Base-by-base conservation (phyloP, 2,888 invertebrate genomes). In the Xestoiulus laeticollis region DNA sequence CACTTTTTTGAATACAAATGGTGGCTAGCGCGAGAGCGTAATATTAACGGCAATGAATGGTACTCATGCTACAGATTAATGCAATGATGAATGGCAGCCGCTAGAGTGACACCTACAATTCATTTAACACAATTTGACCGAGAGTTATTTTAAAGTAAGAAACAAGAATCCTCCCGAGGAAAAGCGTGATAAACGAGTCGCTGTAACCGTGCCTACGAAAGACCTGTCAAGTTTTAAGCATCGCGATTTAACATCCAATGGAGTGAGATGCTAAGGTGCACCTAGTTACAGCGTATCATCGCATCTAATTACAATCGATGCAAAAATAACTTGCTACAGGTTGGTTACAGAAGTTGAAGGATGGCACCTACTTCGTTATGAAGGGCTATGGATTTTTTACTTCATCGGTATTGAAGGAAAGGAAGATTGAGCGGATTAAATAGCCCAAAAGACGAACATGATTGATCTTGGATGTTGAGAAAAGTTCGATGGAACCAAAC, bases 61-160 rank as follows among this genome's bases (percentile, higher is more conserved):
- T 22, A 86, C 38, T 22, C 86, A 86, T 48, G 48, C 85, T 33
- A 86, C 48, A 38, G 86, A 86, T 86, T 86, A 86, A 44, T 38
- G 43, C 44, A 26, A 86, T 38, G 86, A 86, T 43, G 86, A 48
- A 86, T 86, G 86, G 22, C 48, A 86, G 43, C 43, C 86, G 22
- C 43, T 32, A 26, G 85, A 85, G 38, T 86, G 86, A 86, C 86
- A 86, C 86, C 86, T 48, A 86, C 86, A 44, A 86, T 86, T 86
- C 48, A 33, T 38, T 86, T 44, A 86, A 86, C 86, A 86, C 86
- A 86, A 86, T 86, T 86, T 86, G 86, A 86, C 86, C 86, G 43
- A 86, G 82, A 82, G 86, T 86, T 86, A 86, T 86, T 48, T 48
- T 44, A 86, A 86, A 85, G 22, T 48, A n/a, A 22, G 38, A 86